A percentile compares a stretch with the other conserved stretches of the same genome.
Conservation (phyloP, 2,888 invertebrate species). For the Drosophila dives region DNA sequence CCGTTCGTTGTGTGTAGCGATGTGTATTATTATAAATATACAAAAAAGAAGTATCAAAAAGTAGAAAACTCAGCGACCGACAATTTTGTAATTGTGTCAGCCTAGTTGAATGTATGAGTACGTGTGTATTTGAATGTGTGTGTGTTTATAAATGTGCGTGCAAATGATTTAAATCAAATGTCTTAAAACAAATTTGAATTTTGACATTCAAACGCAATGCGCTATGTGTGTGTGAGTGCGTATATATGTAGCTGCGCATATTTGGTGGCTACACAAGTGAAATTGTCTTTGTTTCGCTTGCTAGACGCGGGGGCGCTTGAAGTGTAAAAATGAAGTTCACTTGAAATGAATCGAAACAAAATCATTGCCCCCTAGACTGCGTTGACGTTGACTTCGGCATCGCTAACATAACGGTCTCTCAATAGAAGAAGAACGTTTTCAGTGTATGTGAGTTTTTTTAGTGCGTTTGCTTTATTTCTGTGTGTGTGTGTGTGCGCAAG, state of each 20-base stretch:
- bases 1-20: conserved; percentile 54
- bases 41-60: conserved; percentile 61
- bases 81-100: conserved; percentile 74
- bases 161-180: conserved; percentile 66
- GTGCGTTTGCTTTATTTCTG: conserved; percentile 29
- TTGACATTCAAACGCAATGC: conserved; percentile 62
- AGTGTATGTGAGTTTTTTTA: conserved; percentile 26
- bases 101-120: conserved; percentile 34
- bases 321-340: conserved; percentile 68
- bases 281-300: conserved; percentile 74
- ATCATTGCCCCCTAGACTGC: conserved; percentile 27
- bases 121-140: conserved; percentile 5
- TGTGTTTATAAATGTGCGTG: conserved; percentile 26
- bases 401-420: conserved; percentile 47
- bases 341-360: conserved; percentile 61
- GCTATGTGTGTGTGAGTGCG: conserved; percentile 23
- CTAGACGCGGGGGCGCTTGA: conserved; percentile 46
- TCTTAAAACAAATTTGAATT: conserved; percentile 48
- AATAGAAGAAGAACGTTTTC: conserved; percentile 30
- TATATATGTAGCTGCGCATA: conserved; percentile 28
- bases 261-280: conserved; percentile 65
- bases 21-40: conserved; percentile 58
- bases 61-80: conserved; percentile 60
- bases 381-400: conserved; percentile 23
- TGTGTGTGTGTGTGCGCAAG: conserved; percentile 23